A percentile compares a stretch with the other conserved stretches of the same genome.
These are phyloP conservation scores for Acanthisitta chloris DNA, from an alignment of 2,113 vertebrate genomes.

Conservation along the genomic window DNA sequence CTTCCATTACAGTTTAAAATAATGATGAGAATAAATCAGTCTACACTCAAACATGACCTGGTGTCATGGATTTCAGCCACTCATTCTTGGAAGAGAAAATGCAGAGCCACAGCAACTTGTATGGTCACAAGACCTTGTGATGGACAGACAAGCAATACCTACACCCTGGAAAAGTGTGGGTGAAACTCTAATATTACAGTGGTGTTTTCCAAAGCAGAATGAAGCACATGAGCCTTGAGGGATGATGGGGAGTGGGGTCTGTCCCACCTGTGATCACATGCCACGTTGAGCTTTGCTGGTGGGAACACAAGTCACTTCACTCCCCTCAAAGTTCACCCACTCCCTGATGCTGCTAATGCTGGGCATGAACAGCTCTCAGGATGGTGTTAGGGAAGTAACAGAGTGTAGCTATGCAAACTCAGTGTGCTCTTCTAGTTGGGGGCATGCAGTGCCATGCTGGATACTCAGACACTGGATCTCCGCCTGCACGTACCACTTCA, in stretches of 20 bases:
- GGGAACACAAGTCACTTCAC: background rate
- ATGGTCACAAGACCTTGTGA: background rate
- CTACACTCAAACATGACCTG: background rate
- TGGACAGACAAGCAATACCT: background rate
- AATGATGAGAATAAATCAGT: background rate
- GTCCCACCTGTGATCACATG: background rate
- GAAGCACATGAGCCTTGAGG: accelerated
- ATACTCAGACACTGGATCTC: background rate
- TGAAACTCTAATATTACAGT: too few relatives aligned
- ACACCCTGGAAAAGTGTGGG: accelerated
- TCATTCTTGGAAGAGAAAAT: background rate
- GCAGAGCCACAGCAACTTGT: background rate
- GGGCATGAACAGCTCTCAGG: background rate
- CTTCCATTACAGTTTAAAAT: background rate
- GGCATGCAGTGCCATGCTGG: background rate
- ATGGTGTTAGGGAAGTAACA: background rate
- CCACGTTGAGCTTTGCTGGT: background rate
- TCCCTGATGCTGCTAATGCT: background rate
- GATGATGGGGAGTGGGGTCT: background rate
- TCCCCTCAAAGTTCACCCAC: background rate
- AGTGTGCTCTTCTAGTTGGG: accelerated
- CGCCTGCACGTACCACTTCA: background rate
- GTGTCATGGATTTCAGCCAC: background rate
- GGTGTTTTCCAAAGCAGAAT: background rate
- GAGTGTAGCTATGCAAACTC: background rate